Evolutionary conservation across 2,888 invertebrate genomes (phyloP).

Genomic region (Athalia cordata): DNA sequence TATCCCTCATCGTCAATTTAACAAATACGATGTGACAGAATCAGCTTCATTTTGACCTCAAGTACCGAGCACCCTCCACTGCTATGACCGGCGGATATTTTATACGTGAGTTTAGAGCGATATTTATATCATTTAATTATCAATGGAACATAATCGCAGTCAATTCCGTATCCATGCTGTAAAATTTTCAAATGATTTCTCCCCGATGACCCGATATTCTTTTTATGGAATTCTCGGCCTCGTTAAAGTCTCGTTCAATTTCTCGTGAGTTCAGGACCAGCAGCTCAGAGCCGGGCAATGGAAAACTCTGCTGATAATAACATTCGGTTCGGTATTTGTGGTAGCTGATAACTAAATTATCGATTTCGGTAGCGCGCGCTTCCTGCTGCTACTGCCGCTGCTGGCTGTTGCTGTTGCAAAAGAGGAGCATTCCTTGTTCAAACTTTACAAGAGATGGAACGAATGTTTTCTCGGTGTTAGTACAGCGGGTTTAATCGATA

Average conservation of each 20-base stretch:
- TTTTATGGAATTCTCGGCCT: too few species aligned
- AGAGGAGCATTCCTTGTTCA: slow-evolving; percentile 27
- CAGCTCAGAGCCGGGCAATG: too few species aligned
- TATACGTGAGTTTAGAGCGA: neutral
- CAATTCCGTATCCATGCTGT: too few species aligned
- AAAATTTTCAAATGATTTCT: too few species aligned
- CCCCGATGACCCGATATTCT: too few species aligned
- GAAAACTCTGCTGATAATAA: neutral
- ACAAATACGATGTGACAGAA: neutral
- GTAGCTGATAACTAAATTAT: slow-evolving; percentile 32
- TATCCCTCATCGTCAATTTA: slow-evolving; percentile 39
- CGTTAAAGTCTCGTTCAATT: too few species aligned
- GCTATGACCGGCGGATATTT: neutral
- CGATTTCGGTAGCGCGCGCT: slow-evolving; percentile 28
- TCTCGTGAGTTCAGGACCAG: too few species aligned
- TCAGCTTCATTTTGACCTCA: slow-evolving; percentile 12
- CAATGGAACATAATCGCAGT: too few species aligned
- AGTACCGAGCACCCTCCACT: neutral
- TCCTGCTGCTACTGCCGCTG: neutral
- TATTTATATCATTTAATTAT: too few species aligned
- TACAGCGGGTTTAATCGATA: neutral
- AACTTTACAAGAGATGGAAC: slow-evolving; percentile 26
- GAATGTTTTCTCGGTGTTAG: slow-evolving; percentile 31
- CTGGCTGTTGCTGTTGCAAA: neutral
- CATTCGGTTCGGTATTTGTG: slow-evolving; percentile 3